Evolutionary conservation across 2,888 invertebrate species (phyloP).

Genomic region (Agonopterix arenella): DNA sequence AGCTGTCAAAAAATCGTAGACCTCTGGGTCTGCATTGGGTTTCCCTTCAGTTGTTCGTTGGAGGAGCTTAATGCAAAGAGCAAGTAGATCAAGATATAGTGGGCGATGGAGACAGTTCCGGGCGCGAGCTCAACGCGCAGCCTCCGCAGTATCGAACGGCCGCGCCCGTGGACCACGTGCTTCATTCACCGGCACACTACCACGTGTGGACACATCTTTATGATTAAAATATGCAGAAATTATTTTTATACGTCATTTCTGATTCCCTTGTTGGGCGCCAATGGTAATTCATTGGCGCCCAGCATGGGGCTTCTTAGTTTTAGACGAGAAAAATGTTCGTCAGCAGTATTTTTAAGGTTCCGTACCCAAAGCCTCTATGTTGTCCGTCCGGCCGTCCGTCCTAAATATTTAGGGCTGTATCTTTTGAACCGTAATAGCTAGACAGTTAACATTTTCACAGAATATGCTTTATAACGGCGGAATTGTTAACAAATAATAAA

Average conservation of each 20-base stretch:
- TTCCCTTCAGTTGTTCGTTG: constrained; percentile 23
- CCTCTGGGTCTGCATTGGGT: constrained; percentile 28
- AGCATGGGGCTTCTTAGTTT: too few species aligned
- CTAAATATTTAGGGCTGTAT: too few species aligned
- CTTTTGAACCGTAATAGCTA: too few species aligned
- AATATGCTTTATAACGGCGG: too few species aligned
- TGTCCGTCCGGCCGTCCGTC: too few species aligned
- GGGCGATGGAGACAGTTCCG: constrained; percentile 33
- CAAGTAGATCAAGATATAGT: constrained; percentile 35
- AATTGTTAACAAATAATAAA: too few species aligned
- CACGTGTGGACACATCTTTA: constrained; percentile 8
- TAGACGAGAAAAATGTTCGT: too few species aligned
- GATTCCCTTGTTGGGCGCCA: constrained; percentile 1
- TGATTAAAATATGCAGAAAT: not conserved
- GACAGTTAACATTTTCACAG: too few species aligned
- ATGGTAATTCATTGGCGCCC: constrained; percentile 2
- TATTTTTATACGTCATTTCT: not conserved
- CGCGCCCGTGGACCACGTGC: constrained; percentile 54
- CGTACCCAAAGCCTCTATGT: too few species aligned
- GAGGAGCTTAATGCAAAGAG: constrained; percentile 2
- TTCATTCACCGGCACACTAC: constrained; percentile 46
- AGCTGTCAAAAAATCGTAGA: constrained; percentile 33
- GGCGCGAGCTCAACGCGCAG: constrained; percentile 52
- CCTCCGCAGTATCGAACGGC: constrained; percentile 61
- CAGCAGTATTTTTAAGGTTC: too few species aligned